A percentile compares a stretch with the other conserved stretches of the same genome.
These are phyloP conservation scores for Distichodus sexfasciatus DNA, from an alignment of 2,797 vertebrate genomes.

Conservation along the genomic window DNA sequence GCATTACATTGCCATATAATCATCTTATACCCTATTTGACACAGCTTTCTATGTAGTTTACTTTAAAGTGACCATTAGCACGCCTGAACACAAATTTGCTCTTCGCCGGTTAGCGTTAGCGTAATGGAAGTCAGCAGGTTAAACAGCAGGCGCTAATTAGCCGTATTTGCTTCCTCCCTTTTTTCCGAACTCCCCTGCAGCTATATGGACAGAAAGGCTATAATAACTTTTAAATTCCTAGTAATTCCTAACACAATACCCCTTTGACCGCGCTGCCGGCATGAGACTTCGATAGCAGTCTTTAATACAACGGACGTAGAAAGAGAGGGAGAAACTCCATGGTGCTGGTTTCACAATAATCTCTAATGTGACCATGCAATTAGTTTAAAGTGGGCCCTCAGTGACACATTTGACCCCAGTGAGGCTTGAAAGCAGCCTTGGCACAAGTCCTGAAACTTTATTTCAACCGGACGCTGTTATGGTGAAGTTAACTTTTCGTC, in stretches of 20 bases:
- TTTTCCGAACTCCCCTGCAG: neutral
- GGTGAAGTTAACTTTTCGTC: too few relatives aligned
- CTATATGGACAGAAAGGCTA: neutral
- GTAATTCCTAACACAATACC: slow-evolving; percentile 44
- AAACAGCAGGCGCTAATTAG: slow-evolving; percentile 31
- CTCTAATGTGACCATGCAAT: slow-evolving; percentile 18
- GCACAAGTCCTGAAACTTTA: too few relatives aligned
- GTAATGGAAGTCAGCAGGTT: slow-evolving; percentile 34
- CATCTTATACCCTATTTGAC: neutral
- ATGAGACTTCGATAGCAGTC: slow-evolving; percentile 9
- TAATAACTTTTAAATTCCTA: slow-evolving; percentile 43
- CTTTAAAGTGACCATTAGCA: neutral
- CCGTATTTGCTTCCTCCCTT: neutral
- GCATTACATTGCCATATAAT: neutral
- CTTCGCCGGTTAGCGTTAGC: neutral
- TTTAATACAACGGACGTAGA: slow-evolving; percentile 4
- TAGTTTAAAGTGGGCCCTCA: neutral
- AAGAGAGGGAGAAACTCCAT: slow-evolving; percentile 3
- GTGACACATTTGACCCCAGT: neutral
- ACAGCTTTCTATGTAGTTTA: neutral
- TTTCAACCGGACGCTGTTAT: too few relatives aligned
- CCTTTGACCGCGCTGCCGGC: slow-evolving; percentile 1
- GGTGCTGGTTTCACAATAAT: slow-evolving; percentile 24
- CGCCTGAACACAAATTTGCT: neutral
- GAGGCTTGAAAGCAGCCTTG: neutral